These are phyloP conservation scores for Falcaria lacertinaria DNA, from an alignment of 2,888 invertebrate species.

Conservation along the genomic window DNA sequence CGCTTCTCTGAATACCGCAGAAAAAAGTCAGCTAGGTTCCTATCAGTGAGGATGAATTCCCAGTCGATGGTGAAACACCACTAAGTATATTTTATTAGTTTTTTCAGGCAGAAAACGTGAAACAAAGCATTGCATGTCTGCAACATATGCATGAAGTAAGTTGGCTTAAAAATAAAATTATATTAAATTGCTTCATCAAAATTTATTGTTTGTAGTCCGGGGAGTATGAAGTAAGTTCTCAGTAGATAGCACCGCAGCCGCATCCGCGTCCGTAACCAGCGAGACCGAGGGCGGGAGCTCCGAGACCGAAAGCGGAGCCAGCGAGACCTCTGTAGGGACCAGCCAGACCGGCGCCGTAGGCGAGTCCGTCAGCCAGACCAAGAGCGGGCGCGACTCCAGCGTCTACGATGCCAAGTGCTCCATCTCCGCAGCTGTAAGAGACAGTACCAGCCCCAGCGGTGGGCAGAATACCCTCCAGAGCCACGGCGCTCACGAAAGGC, in stretches of 20 bases:
- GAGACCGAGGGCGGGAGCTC: background rate
- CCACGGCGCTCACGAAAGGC: constrained; percentile 32
- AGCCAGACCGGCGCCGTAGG: background rate
- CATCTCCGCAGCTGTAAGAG: constrained; percentile 25
- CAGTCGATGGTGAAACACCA: too few relatives aligned
- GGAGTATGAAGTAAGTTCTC: background rate
- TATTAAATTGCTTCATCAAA: too few relatives aligned
- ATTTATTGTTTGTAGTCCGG: too few relatives aligned
- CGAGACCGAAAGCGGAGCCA: constrained; percentile 11
- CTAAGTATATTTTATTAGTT: too few relatives aligned
- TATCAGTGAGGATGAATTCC: too few relatives aligned
- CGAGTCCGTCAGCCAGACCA: background rate
- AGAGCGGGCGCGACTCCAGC: background rate
- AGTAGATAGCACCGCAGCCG: constrained; percentile 2
- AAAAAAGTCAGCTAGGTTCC: too few relatives aligned
- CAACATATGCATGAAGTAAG: too few relatives aligned
- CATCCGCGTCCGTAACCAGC: background rate
- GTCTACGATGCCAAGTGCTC: constrained; percentile 8
- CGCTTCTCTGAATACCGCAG: too few relatives aligned
- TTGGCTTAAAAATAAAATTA: too few relatives aligned
- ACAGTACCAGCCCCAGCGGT: constrained; percentile 26
- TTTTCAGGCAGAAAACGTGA: too few relatives aligned
- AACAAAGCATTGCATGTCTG: too few relatives aligned
- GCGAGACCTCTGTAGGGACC: background rate
- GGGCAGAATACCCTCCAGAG: constrained; percentile 26